Base-by-base conservation (phyloP, 2,113 vertebrate species). In the Galeopterus variegatus region DNA sequence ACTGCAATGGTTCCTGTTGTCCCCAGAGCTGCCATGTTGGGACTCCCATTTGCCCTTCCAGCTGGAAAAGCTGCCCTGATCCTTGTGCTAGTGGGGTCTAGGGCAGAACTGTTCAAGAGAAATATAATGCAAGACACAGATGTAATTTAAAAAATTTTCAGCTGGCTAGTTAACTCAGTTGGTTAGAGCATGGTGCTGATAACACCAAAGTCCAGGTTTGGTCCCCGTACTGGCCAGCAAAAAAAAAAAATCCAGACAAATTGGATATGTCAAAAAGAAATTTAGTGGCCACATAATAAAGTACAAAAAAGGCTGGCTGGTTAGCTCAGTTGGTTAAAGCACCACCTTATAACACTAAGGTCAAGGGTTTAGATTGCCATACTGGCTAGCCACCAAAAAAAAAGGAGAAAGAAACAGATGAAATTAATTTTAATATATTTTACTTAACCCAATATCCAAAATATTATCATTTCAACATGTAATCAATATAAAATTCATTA, bases 401-500 rank as follows among this genome's bases (percentile, higher is more conserved):
- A 41, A 41, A 41, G 41, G 41, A 41, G 87, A 86, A 76, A 93
- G 62, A 94, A 88, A 75, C 23, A 88, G 21, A 41, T 87, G 50
- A 95, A 91, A 92, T 92, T 93, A 72, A 96, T 92, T 64, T 85
- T 73, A 93, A 73, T 73, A 60, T 70, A 81, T 80, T 76, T 97
- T 93, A 91, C 83, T 67, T 84, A 86, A 41, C 48, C 60, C 18
- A 88, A 72, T 88, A 82, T 72, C 58, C 17, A 84, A 95, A 96
- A 76, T 93, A 92, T 33, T 90, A 92, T 33, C 88, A 92, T 72
- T 91, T 89, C 19, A 96, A 88, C 6, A 87, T 58, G 36, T 28
- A 90, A 79, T 83, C 60, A 92, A 87, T 72, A 93, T 77, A 96
- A 94, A 95, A 97, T 86, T 75, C 73, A 95, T 86, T 87, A 60